Evolutionary conservation across 2,113 vertebrate species (phyloP), one percentile per base, ranked within the genome.

Genomic region (Varanus komodoensis): DNA sequence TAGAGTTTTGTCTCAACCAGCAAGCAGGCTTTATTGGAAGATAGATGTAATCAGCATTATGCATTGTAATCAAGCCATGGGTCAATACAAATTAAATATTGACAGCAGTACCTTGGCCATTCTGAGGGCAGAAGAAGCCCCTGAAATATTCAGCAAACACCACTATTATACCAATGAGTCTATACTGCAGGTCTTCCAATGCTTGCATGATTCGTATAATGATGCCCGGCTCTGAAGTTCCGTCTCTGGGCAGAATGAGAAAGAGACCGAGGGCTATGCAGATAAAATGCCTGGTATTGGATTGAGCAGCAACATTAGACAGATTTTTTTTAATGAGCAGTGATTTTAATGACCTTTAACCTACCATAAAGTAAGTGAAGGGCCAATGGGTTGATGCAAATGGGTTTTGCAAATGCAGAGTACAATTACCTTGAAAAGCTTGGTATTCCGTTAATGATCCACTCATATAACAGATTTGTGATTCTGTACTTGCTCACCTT

Each of bases 11-110:
- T 94, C 79, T 88, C 82, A 89, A 90, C 17, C 4, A 92, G 52
- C 68, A 94, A 44, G 50, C 44, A 88, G 64, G n/a, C 32, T 95
- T 87, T 88, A 89, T 64, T 71, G 38, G 73, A 96, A 95, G 92
- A 94, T 44, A 78, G 83, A 89, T 95, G 52, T 0, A 15, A 93
- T 94, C 89, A 93, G 83, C 86, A 93, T 84, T 92, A 93, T 38
- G 57, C 86, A 93, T 87, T 93, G 21, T 52, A 95, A 94, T 92
- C 52, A 89, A 94, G 77, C 21, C 77, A 91, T 74, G 9, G 86
- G 90, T 93, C 92, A 93, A 95, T 93, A 88, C 48, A 93, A 90
- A 95, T 95, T 97, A 96, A 95, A 95, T 96, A 95, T 90, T 95
- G 96, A 95, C 89, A 93, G 54, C 91, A 44, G 29, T 91, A 86